Base-by-base conservation (phyloP, 2,888 invertebrate genomes). In the Callosobruchus maculatus region DNA sequence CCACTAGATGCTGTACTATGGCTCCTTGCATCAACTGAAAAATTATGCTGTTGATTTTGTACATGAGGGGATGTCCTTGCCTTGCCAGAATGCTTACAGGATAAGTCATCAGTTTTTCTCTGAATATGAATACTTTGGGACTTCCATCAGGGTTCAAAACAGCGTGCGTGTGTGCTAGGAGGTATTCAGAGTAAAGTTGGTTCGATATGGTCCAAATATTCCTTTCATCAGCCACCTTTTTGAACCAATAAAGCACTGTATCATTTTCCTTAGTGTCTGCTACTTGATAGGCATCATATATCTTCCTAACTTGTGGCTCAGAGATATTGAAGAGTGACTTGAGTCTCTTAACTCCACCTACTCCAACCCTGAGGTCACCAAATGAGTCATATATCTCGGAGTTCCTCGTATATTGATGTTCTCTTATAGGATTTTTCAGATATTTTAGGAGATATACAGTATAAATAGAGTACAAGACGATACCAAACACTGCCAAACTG, bases 371-470 rank as follows among this genome's bases (percentile, higher is more conserved):
- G 0, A 74, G 49, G 20, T 72, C 66, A 20, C 71, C 74, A 20
- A 70, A 74, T 0, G 49, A 18, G 69, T 74, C 74, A n/a, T 72
- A 26, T 80, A 88, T 83, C 78, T 86, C 88, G 49, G 87, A 88
- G 0, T 84, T 89, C 66, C 88, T 81, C 0, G 90, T 84, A 0
- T 87, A 88, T 84, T 92, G 91, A 78, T 89, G 85, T 74, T 90
- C 87, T 73, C 86, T 88, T 0, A 88, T 86, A 0, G 91, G 90
- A 80, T 89, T 87, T 21, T 89, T 89, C 70, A 92, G 86, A 0
- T 91, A 90, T 20, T 88, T 86, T 71, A 92, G 89, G 74, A 92
- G 83, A 77, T 90, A 90, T 0, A 91, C 90, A 73, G 91, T 89
- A 76, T 91, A 92, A 0, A 89, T 88, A 0, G 90, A 89, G n/a